Evolutionary conservation across 2,888 invertebrate genomes (phyloP).

Genomic region (Geophilus truncorum): DNA sequence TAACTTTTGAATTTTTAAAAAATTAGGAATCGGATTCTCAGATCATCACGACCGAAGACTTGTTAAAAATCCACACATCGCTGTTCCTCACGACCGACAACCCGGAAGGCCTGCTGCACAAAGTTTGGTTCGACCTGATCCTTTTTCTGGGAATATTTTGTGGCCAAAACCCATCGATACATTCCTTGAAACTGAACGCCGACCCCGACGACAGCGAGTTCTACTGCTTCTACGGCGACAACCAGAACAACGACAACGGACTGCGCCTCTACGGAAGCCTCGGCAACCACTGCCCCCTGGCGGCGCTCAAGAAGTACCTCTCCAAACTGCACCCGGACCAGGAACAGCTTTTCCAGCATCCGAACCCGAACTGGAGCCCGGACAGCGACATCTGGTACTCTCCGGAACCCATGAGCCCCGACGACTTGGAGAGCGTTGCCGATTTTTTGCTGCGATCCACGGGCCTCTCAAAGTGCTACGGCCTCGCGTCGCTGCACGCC

Average conservation of each 20-base stretch:
- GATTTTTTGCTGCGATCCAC: slow-evolving; percentile 32
- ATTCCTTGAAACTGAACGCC: neutral
- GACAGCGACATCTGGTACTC: slow-evolving; percentile 29
- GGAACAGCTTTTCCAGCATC: slow-evolving; percentile 31
- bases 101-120: slow-evolving; percentile 31
- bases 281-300: neutral
- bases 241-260: neutral
- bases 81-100: slow-evolving; percentile 30
- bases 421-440: slow-evolving; percentile 33
- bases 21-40: slow-evolving; percentile 31
- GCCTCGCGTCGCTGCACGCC: slow-evolving; percentile 19
- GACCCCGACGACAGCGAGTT: slow-evolving; percentile 2
- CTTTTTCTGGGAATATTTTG: slow-evolving; percentile 28
- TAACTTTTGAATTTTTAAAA: neutral
- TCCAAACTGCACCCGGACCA: slow-evolving; percentile 22
- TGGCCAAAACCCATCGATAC: slow-evolving; percentile 30
- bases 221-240: neutral
- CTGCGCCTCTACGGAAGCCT: neutral
- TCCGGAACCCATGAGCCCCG: slow-evolving; percentile 31
- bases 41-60: slow-evolving; percentile 3
- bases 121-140: slow-evolving; percentile 32
- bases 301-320: slow-evolving; percentile 28
- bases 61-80: slow-evolving; percentile 31
- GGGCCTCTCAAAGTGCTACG: slow-evolving; percentile 28
- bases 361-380: slow-evolving; percentile 27